phyloP scores from a whole-genome alignment of 2,797 vertebrate species.

The Telmatherina bonti region DNA sequence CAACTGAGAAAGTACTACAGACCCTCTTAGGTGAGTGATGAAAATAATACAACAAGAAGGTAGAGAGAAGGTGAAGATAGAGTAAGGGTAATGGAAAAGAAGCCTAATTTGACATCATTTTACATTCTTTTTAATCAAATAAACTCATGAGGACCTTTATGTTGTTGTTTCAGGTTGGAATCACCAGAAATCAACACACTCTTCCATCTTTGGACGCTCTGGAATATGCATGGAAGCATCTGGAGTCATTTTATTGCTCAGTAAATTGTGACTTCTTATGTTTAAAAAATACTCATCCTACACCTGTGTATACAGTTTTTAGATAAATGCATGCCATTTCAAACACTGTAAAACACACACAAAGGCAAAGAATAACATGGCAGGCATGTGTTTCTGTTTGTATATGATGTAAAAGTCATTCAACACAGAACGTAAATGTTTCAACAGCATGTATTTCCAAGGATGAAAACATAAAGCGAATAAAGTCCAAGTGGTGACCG shows the following conservation, averaged over 20 bases:
- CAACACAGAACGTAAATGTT: slow-evolving; percentile 37
- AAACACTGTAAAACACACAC: slow-evolving; percentile 39
- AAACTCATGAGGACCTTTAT: not conserved
- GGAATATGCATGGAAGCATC: slow-evolving; percentile 18
- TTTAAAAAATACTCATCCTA: slow-evolving; percentile 17
- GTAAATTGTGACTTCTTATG: not conserved
- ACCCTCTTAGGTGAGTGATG: slow-evolving; percentile 63
- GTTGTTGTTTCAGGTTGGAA: slow-evolving; percentile 58
- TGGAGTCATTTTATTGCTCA: slow-evolving; percentile 10
- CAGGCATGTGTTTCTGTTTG: slow-evolving; percentile 65
- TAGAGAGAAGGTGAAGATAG: not conserved
- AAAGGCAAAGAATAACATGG: slow-evolving; percentile 40
- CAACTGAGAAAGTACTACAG: slow-evolving; percentile 67
- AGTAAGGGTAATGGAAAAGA: not conserved
- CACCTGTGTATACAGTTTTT: slow-evolving; percentile 24
- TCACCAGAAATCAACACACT: slow-evolving; percentile 27
- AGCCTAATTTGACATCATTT: not conserved
- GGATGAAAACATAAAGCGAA: slow-evolving; percentile 52
- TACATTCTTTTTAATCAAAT: not conserved
- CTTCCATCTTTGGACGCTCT: slow-evolving; percentile 24
- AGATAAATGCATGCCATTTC: slow-evolving; percentile 32
- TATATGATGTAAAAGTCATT: slow-evolving; percentile 61
- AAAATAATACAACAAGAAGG: not conserved
- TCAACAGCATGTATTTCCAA: slow-evolving; percentile 8
- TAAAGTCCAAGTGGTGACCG: slow-evolving; percentile 67